Percentiles rank a stretch among this genome's conserved stretches.
Evolutionary conservation across 2,888 invertebrate species (phyloP).

Genomic region (Lasius fuliginosus): DNA sequence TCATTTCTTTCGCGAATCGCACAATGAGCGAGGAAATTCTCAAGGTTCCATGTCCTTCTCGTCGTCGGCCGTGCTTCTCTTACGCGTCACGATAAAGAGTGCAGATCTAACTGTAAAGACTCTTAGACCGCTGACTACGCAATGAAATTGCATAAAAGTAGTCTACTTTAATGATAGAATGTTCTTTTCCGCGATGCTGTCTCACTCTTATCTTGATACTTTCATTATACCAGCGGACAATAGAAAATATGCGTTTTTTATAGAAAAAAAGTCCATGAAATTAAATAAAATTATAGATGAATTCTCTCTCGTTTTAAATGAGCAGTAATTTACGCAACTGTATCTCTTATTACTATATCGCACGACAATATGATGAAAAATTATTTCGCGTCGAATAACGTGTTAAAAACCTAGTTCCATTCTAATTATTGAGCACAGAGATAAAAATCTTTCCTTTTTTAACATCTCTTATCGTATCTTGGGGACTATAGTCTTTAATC

Average conservation of each 20-base stretch:
- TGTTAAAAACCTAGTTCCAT: not conserved
- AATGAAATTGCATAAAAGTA: slow-evolving; percentile 37
- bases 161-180: slow-evolving; percentile 22
- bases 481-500: too few relatives aligned
- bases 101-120: slow-evolving; percentile 44
- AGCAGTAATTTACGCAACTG: not conserved
- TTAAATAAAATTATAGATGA: not conserved
- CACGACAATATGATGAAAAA: not conserved
- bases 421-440: not conserved
- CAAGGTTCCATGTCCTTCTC: slow-evolving; percentile 27
- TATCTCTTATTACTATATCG: not conserved
- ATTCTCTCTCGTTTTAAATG: not conserved
- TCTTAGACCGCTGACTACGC: slow-evolving; percentile 41
- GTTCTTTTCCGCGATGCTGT: not conserved
- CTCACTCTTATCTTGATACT: slow-evolving; percentile 17
- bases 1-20: slow-evolving; percentile 43
- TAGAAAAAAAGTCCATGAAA: not conserved
- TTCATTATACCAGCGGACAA: not conserved
- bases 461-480: not conserved
- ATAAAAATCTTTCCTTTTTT: not conserved
- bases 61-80: slow-evolving; percentile 3
- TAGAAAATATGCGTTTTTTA: slow-evolving; percentile 3
- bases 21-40: slow-evolving; percentile 42
- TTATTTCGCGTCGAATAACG: slow-evolving; percentile 1
- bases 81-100: slow-evolving; percentile 34